Evolutionary conservation across 2,797 vertebrate genomes (phyloP).

Genomic region (Argya squamiceps): DNA sequence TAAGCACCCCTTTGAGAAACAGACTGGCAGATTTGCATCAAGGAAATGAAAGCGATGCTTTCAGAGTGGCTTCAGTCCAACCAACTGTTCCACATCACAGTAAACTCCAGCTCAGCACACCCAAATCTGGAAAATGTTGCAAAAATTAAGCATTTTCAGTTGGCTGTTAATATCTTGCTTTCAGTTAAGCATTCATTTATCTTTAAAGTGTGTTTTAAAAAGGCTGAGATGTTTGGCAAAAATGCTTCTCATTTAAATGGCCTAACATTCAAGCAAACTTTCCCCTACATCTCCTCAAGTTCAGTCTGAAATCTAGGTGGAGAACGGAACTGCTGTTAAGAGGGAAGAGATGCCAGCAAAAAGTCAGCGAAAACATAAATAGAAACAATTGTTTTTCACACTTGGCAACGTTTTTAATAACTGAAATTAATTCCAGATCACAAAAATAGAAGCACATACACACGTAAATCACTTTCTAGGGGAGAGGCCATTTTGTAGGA

Average conservation of each 20-base stretch:
- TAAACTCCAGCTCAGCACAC: neutral
- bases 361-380: conserved; percentile 78
- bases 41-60: conserved; percentile 5
- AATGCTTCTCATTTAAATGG: neutral
- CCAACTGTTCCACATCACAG: neutral
- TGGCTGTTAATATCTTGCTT: conserved; percentile 4
- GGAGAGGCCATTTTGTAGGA: conserved; percentile 15
- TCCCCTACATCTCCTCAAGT: conserved; percentile 42
- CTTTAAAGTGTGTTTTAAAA: neutral
- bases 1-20: neutral
- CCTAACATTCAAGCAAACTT: conserved; percentile 38
- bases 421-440: conserved; percentile 75
- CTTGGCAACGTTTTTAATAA: conserved; percentile 73
- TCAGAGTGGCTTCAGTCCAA: neutral
- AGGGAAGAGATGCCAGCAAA: conserved; percentile 69
- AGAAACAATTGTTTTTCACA: conserved; percentile 78
- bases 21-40: neutral
- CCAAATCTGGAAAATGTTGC: neutral
- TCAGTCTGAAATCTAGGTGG: conserved; percentile 61
- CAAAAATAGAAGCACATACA: conserved; percentile 67
- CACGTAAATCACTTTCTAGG: conserved; percentile 28
- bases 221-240: neutral
- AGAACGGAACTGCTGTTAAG: conserved; percentile 65
- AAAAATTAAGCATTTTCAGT: neutral
- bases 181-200: neutral